A percentile compares a stretch with the other conserved stretches of the same genome.
These are phyloP conservation scores for Sinotaia quadrata DNA, from an alignment of 2,888 invertebrate genomes.

Conservation along the genomic window DNA sequence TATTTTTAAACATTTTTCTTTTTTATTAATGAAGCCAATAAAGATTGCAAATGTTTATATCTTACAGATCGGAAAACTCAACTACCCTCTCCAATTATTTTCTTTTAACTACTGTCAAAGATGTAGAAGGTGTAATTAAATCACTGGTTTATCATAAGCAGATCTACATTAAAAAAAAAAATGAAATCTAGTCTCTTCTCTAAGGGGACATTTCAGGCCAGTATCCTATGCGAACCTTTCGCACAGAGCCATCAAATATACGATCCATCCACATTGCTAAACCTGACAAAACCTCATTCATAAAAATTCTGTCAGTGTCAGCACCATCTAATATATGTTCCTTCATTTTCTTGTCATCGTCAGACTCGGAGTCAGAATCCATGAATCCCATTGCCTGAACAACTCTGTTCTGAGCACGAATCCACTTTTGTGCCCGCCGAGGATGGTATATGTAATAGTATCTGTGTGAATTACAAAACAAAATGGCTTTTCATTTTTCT, in stretches of 20 bases:
- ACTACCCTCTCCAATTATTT: too few relatives aligned
- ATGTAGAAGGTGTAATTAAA: too few relatives aligned
- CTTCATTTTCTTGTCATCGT: slow-evolving; percentile 42
- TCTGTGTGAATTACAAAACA: too few relatives aligned
- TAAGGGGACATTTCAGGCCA: slow-evolving; percentile 81
- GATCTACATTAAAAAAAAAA: not conserved
- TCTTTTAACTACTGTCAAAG: too few relatives aligned
- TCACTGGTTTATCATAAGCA: not conserved
- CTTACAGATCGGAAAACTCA: too few relatives aligned
- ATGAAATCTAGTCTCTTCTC: not conserved
- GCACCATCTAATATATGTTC: slow-evolving; percentile 43
- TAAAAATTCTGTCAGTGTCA: slow-evolving; percentile 39
- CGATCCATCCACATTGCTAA: slow-evolving; percentile 97
- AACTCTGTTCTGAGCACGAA: slow-evolving; percentile 44
- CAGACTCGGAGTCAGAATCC: slow-evolving; percentile 41
- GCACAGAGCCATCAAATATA: slow-evolving; percentile 95
- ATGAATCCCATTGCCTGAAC: slow-evolving; percentile 56
- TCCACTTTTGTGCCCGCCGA: slow-evolving; percentile 53
- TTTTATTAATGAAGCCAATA: too few relatives aligned
- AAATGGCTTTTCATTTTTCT: too few relatives aligned
- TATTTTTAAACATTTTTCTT: too few relatives aligned
- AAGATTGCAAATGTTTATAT: too few relatives aligned
- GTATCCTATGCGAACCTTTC: slow-evolving; percentile 95
- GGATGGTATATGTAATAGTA: slow-evolving; percentile 98
- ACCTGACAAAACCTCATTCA: slow-evolving; percentile 78